Base-by-base conservation (phyloP, 2,888 invertebrate species). In the Oxyteleia sp. region DNA sequence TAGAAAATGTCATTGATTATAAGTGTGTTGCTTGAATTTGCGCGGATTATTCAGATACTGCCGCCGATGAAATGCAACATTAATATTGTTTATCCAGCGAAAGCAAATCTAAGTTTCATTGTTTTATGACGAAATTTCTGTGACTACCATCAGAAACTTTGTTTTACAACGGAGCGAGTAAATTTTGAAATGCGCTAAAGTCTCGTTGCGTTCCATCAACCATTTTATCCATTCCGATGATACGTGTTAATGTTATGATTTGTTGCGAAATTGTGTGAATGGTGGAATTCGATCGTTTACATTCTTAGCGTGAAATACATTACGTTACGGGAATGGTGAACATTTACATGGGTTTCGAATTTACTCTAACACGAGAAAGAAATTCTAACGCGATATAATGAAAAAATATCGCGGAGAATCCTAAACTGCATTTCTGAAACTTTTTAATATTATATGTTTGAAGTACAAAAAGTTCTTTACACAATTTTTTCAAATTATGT, bases 271-370 rank as follows among this genome's bases (percentile, higher is more conserved):
- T 51, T 23, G 49, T 51, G 38, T 53, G 35, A 16, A 68, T n/a
- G 29, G 29, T n/a, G 68, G 49, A 29, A 68, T 68, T 41, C 29
- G 2, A 35, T 29, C 47, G 29, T 29, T 29, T 4, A 35, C 53
- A 68, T 68, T 68, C 68, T 68, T 68, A 53, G 53, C 53, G 8
- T 68, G 29, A 41, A 20, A n/a, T 68, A 16, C 23, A 35, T 18
- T 8, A 53, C 53, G 43, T 53, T 43, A 43, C 16, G 8, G 15
- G 18, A 43, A 53, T 53, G 29, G 29, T 16, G 47, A 43, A 20
- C 47, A 63, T 61, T 26, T 45, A 20, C 45, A 45, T 13, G 20
- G 11, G 23, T 26, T 59, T 11, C 20, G n/a, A 20, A 20, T 11
- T 11, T 55, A 11, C 7, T 32, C 4, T 8, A 32, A 32, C 4